phyloP scores from a whole-genome alignment of 2,888 invertebrate species.

The Toxonevra muliebris region DNA sequence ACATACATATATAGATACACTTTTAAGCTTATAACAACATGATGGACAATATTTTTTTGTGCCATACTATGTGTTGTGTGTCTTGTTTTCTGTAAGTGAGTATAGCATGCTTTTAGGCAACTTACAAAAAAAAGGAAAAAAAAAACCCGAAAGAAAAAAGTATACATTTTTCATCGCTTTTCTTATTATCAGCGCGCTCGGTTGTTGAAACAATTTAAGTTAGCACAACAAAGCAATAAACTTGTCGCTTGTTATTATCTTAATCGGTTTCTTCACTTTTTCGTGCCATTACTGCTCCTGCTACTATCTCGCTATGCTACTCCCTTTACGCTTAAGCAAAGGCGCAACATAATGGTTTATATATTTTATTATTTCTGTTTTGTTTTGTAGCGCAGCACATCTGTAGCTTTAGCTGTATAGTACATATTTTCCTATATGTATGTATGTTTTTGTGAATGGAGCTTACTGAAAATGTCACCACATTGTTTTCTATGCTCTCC shows the following conservation, averaged over 20 bases:
- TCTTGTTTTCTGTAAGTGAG: not conserved
- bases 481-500: no score
- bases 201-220: constrained; percentile 5
- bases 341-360: no score
- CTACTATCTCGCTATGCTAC: no score
- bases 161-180: not conserved
- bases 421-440: no score
- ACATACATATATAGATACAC: not conserved
- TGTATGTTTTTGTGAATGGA: no score
- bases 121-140: not conserved
- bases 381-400: no score
- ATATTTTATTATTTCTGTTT: no score
- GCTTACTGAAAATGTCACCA: no score
- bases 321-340: no score
- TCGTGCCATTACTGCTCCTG: constrained; percentile 41
- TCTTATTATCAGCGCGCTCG: not conserved
- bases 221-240: constrained; percentile 46
- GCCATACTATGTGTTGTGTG: no score
- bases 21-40: constrained; percentile 3
- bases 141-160: not conserved
- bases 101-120: constrained; percentile 18
- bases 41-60: constrained; percentile 2
- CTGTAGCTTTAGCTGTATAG: no score
- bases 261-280: constrained; percentile 43
- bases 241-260: constrained; percentile 58